phyloP scores from a whole-genome alignment of 2,888 invertebrate species.

The Adelphocoris suturalis region DNA sequence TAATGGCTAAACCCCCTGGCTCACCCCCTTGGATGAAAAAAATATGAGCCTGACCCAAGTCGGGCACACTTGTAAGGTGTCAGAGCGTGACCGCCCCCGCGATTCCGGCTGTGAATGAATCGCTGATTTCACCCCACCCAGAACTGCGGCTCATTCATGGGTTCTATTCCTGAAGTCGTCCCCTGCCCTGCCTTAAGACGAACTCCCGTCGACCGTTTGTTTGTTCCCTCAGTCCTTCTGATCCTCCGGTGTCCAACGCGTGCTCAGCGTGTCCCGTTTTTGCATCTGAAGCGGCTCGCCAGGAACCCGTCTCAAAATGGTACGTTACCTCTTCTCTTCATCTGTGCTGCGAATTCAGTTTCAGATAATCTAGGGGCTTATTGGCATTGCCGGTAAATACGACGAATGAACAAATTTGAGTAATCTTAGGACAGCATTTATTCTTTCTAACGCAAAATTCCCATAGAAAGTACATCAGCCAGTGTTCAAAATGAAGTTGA shows the following conservation, averaged over 20 bases:
- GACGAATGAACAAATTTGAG: no score
- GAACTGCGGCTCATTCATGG: not conserved
- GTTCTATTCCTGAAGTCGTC: slow-evolving; percentile 18
- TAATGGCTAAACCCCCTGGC: no score
- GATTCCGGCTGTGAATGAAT: not conserved
- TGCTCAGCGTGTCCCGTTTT: not conserved
- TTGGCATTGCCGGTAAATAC: no score
- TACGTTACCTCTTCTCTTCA: not conserved
- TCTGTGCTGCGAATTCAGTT: not conserved
- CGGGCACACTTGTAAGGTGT: not conserved
- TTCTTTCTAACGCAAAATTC: no score
- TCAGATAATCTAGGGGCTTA: not conserved
- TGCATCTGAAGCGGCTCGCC: not conserved
- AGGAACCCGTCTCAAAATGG: slow-evolving; percentile 26
- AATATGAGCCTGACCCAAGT: not conserved
- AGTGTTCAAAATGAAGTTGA: no score
- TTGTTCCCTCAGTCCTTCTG: slow-evolving; percentile 22
- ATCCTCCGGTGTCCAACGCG: slow-evolving; percentile 20
- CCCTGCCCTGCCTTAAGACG: slow-evolving; percentile 19
- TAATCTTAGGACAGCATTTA: no score
- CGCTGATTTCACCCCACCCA: not conserved
- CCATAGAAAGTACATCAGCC: no score
- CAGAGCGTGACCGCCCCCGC: not conserved
- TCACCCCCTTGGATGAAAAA: no score
- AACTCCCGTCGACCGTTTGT: not conserved